Percentiles rank a stretch among this genome's conserved stretches.
Conservation (phyloP, 2,888 invertebrate species). For the Harpagoxenus sublaevis region DNA sequence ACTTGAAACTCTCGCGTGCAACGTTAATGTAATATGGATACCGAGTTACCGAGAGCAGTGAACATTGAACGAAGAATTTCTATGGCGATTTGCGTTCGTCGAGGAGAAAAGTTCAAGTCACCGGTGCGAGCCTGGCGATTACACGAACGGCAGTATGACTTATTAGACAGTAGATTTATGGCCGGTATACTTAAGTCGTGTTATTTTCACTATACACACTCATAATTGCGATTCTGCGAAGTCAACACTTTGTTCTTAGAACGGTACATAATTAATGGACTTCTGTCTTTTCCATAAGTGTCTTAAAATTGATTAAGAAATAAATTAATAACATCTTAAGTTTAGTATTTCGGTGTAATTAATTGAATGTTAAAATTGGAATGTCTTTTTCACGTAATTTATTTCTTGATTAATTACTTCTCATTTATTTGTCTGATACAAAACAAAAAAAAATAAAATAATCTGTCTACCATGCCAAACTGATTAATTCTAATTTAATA, state of each 20-base stretch:
- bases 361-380: neutral
- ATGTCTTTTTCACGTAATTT: neutral
- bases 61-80: neutral
- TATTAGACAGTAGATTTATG: conserved; percentile 22
- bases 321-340: neutral
- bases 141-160: neutral
- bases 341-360: neutral
- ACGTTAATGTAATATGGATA: neutral
- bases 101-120: conserved; percentile 4
- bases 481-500: no score
- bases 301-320: neutral
- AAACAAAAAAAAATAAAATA: no score
- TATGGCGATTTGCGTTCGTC: neutral
- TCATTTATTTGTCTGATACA: neutral
- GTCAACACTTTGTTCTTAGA: conserved; percentile 3
- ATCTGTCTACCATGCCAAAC: no score
- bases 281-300: neutral
- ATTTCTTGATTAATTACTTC: neutral
- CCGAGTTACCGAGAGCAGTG: neutral
- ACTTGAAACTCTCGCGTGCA: neutral
- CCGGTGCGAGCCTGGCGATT: conserved; percentile 1
- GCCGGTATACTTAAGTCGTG: neutral
- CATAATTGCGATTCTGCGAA: conserved; percentile 1
- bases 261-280: neutral
- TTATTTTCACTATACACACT: neutral